Percentiles rank a stretch among this genome's conserved stretches.
These are phyloP conservation scores for Pluvianellus socialis DNA, from an alignment of 2,113 vertebrate species.

Conservation along the genomic window DNA sequence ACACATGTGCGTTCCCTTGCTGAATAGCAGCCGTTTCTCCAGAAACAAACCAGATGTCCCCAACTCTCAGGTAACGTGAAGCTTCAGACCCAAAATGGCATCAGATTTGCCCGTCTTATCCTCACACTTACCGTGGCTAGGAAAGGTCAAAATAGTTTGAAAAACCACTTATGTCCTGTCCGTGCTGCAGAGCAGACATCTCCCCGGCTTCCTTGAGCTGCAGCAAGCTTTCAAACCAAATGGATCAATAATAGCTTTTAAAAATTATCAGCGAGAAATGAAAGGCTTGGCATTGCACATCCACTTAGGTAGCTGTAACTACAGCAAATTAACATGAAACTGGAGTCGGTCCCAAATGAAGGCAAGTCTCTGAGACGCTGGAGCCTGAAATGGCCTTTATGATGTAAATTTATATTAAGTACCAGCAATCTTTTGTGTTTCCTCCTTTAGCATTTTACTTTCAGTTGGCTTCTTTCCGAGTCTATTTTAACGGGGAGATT, in stretches of 20 bases:
- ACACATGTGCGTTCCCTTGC: not conserved
- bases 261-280: not conserved
- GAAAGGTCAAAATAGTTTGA: not conserved
- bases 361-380: not conserved
- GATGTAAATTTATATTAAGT: not conserved
- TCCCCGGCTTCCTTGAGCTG: not conserved
- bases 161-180: not conserved
- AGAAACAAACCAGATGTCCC: not conserved
- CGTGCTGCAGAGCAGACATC: not conserved
- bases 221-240: not conserved
- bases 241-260: not conserved
- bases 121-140: not conserved
- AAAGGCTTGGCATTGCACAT: not conserved
- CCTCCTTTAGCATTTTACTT: not conserved
- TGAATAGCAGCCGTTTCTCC: not conserved
- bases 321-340: not conserved
- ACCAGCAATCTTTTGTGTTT: not conserved
- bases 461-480: not conserved
- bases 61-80: not conserved
- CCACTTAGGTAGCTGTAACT: not conserved
- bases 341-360: not conserved
- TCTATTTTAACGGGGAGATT: not conserved
- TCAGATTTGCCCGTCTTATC: not conserved
- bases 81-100: not conserved
- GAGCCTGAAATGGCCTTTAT: not conserved